Evolutionary conservation across 2,888 invertebrate species (phyloP), one percentile per base, ranked within the genome.

Genomic region (Drosophila suboccidentalis): DNA sequence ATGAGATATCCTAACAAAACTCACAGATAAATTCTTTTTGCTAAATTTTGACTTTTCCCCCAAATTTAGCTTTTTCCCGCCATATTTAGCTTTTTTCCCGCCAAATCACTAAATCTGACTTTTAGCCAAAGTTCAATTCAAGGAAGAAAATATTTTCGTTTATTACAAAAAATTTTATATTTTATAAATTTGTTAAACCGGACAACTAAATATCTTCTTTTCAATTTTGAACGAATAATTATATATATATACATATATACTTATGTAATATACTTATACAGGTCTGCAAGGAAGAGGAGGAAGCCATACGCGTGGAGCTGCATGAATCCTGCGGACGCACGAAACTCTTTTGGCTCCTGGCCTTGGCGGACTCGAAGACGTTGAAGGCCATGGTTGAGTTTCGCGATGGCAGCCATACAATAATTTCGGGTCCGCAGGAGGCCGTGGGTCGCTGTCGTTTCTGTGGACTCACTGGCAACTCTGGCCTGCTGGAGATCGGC

Each of bases 291-390:
- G 98, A 98, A 91, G 98, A 98, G 90, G 98, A 98, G 90, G 98
- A 98, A 91, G 97, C 98, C 0, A 98, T 99, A 71, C 96, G 97
- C 73, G 97, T 99, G 5, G 98, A 99, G 92, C 94, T 99, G n/a
- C 99, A 99, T 92, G 99, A 98, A 93, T 96, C 97, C 0, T 99
- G 99, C 91, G 99, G 99, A 0, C 95, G 99, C 39, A 98, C 98
- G 1, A 98, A 99, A 92, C 94, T 99, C 5, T 98, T 98, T 92
- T 99, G 99, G 98, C 94, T 99, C 6, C 94, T 98, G 87, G 96
- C 98, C 1, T 93, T 99, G 22, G 98, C 99, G 0, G 99, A 99
- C 91, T 96, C 98, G 0, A 95, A 97, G 80, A 98, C 98, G 0
- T 93, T 99, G 15, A 99, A 99, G 92, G 97, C 96, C 0, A 93